These are phyloP conservation scores for Pteronotus mesoamericanus DNA, from an alignment of 2,797 vertebrate species.

Conservation along the genomic window DNA sequence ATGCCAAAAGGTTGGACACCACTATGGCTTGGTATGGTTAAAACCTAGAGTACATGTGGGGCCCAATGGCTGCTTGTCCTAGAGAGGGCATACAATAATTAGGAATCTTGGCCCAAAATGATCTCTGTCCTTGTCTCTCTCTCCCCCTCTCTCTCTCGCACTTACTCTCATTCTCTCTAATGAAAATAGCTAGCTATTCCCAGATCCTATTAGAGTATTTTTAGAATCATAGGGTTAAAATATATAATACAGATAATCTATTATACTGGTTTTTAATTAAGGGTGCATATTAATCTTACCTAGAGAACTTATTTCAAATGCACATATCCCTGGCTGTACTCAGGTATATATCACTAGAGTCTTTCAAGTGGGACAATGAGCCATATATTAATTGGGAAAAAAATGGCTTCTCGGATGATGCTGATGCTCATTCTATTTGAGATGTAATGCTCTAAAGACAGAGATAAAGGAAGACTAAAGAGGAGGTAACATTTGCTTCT, in stretches of 20 bases:
- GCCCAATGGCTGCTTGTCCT: background rate
- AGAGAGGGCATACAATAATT: background rate
- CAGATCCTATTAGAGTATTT: background rate
- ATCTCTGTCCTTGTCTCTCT: background rate
- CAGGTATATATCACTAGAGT: background rate
- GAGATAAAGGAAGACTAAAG: background rate
- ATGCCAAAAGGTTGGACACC: no score
- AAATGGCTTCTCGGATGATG: background rate
- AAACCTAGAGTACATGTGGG: background rate
- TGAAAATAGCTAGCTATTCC: slow-evolving; percentile 30
- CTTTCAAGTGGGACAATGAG: background rate
- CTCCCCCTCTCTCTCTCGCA: background rate
- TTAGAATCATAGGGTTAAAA: background rate
- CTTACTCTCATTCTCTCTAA: background rate
- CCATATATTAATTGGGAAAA: background rate
- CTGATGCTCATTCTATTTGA: background rate
- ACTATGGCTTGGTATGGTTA: background rate
- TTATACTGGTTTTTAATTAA: slow-evolving; percentile 31
- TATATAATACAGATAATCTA: background rate
- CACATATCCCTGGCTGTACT: background rate
- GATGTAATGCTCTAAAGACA: slow-evolving; percentile 41
- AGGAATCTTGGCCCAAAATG: background rate
- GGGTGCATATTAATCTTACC: background rate
- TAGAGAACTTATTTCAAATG: slow-evolving; percentile 31
- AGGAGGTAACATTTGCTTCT: background rate